Conservation (phyloP, 2,797 vertebrate species). For the Bucorvus abyssinicus region DNA sequence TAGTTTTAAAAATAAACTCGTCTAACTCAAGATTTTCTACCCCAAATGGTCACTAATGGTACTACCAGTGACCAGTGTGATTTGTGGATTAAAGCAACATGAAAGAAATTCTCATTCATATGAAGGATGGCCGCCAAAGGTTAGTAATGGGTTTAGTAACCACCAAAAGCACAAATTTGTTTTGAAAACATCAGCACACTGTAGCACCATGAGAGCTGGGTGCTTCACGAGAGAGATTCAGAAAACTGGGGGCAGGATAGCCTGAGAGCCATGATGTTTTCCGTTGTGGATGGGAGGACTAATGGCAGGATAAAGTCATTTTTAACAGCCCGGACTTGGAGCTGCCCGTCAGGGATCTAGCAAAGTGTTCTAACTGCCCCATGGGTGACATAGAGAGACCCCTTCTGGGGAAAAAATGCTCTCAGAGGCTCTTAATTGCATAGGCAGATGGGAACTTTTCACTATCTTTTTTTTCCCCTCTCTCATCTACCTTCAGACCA, state of each 20-base stretch:
- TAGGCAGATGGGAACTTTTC: not conserved
- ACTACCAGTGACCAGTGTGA: not conserved
- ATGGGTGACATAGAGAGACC: not conserved
- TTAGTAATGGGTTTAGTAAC: not conserved
- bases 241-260: not conserved
- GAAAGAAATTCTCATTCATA: not conserved
- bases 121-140: not conserved
- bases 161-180: not conserved
- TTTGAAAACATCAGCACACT: not conserved
- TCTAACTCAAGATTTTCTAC: not conserved
- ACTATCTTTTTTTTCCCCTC: not conserved
- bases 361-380: not conserved
- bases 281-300: not conserved
- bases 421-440: not conserved
- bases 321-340: not conserved
- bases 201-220: not conserved
- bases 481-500: not conserved
- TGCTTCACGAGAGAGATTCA: not conserved
- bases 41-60: not conserved
- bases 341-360: not conserved
- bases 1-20: not conserved
- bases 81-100: not conserved
- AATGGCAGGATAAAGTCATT: not conserved
- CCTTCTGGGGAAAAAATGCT: not conserved
- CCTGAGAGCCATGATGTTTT: not conserved